Conservation (phyloP, 1,140 invertebrate genomes). For the Radopholus similis region DNA sequence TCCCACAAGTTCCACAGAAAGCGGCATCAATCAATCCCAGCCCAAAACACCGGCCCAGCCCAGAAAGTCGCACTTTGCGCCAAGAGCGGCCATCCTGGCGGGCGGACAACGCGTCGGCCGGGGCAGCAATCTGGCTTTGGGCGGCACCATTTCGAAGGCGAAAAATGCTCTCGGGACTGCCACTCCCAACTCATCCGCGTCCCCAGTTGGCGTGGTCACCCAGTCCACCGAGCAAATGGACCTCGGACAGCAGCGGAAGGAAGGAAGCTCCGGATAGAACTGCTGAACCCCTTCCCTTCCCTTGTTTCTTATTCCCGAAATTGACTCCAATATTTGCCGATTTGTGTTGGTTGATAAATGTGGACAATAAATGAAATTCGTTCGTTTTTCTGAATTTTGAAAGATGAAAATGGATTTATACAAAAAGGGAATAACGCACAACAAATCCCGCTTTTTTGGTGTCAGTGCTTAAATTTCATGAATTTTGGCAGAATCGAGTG, state of each 20-base stretch:
- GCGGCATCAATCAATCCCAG: too few species aligned
- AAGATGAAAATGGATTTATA: too few species aligned
- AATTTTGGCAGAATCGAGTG: too few species aligned
- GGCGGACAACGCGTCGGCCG: conserved; percentile 7
- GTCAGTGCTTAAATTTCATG: too few species aligned
- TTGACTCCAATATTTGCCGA: too few species aligned
- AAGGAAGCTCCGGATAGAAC: not conserved
- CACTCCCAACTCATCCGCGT: not conserved
- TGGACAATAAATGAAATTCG: too few species aligned
- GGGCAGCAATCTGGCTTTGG: not conserved
- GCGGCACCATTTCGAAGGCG: conserved; percentile 5
- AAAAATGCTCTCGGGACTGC: not conserved
- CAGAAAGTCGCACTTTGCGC: not conserved
- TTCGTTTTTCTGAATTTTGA: too few species aligned
- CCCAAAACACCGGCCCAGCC: not conserved
- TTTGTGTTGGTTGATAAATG: too few species aligned
- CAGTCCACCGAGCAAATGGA: conserved; percentile 4
- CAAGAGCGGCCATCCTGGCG: not conserved
- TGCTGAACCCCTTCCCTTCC: too few species aligned
- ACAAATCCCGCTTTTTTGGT: too few species aligned
- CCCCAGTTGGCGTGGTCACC: not conserved
- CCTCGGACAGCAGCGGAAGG: not conserved
- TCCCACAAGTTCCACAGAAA: not conserved
- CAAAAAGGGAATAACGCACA: too few species aligned
- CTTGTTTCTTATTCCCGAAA: too few species aligned